Base-by-base conservation (phyloP, 1,140 invertebrate genomes). In the Ptiloglossa arizonensis region DNA sequence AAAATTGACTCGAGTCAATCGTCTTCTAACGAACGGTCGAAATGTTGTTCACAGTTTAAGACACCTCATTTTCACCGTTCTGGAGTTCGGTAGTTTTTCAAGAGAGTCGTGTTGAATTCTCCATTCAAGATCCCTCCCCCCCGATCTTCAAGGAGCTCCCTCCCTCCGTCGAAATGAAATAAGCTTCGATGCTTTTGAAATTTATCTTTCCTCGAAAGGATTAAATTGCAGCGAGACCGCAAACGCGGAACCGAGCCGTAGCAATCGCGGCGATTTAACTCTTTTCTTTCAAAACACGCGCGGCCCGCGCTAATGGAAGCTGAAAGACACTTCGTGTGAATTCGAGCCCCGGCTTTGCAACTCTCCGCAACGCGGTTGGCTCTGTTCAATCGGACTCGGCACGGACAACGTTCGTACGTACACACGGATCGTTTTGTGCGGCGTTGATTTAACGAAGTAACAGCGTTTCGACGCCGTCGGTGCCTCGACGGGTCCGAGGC, bases 221-320 rank as follows among this genome's bases (percentile, higher is more conserved):
- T 72, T 71, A 78, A 81, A 81, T 78, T 50, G 75, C 35, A 71
- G 67, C 46, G 74, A 81, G n/a, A n/a, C n/a, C n/a, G n/a, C n/a
- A n/a, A n/a, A n/a, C n/a, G n/a, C n/a, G n/a, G n/a, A 66, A 71
- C 17, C 46, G 9, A 60, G 52, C 63, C 66, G 46, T 24, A 56
- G 75, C 66, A 77, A 63, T 50, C 67, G 48, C 29, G 63, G 52
- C 74, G 50, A 81, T 81, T 72, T 60, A 78, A 81, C 71, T 78
- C 71, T 78, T 72, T 62, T 32, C 75, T 60, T 66, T 79, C 44
- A 68, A 81, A 79, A 56, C 19, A 35, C 8, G 46, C 44, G 22
- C 15, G 19, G 35, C 59, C 48, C 46, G 48, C 59, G 50, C 73
- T 74, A 80, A 82, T 70, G 70, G 77, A 64, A 44, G 48, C 63